Base-by-base conservation (phyloP, 2,888 invertebrate species). In the Priocnemis perturbator region DNA sequence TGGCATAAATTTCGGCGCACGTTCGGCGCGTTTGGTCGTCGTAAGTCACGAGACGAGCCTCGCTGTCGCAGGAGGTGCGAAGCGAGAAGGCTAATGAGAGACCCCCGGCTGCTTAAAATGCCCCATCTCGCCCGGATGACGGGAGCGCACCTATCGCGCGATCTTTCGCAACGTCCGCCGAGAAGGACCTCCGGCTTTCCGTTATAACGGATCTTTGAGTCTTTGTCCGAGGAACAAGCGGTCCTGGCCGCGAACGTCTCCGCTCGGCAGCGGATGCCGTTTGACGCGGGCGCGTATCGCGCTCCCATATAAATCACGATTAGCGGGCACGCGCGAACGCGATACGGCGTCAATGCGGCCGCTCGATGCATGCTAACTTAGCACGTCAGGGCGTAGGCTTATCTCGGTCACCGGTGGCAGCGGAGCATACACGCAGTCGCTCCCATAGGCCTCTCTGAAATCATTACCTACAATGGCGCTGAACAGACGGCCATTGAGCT, bases 401-500 rank as follows among this genome's bases (percentile, higher is more conserved):
- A 71, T 79, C 71, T 71, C 61, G 20, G 60, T 60, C 71, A 59
- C 52, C 37, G 52, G 67, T 58, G 50, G 52, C 44, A 58, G 60
- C 59, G 26, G 50, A 20, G 52, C 45, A 57, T 23, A 45, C 30
- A 52, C 30, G 23, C 47, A 37, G 30, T 48, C 56, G 67, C 67
- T 68, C 64, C 59, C 73, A 57, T 69, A 62, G 67, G 61, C 76
- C 69, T 67, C 70, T 68, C 65, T 55, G 76, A 72, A 78, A 81
- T 80, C 80, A 80, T 67, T 56, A 62, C 37, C 74, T 44, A 81
- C 82, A 81, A 81, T 81, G 81, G 82, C 76, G 78, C 67, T 71
- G 78, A 80, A 81, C 80, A 80, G 83, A 74, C 81, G 80, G 81
- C 82, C 82, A 82, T 82, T 81, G 78, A 82, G 74, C 71, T 63